Evolutionary conservation across 2,888 invertebrate species (phyloP).

Genomic region (Spodoptera picta): DNA sequence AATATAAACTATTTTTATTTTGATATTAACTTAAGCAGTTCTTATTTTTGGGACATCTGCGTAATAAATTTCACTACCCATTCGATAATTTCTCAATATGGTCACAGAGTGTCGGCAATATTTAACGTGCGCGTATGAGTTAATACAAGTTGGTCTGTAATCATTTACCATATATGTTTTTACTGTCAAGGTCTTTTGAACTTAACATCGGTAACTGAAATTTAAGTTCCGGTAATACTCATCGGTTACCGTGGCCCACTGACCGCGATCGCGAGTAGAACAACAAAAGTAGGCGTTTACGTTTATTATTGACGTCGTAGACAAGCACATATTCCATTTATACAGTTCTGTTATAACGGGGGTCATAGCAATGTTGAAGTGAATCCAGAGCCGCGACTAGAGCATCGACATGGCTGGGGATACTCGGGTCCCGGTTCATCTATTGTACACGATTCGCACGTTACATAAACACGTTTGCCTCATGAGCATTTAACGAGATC

Average conservation of each 20-base stretch:
- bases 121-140: constrained; percentile 25
- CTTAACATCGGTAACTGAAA: constrained; percentile 65
- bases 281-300: constrained; percentile 73
- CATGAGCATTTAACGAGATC: constrained; percentile 35
- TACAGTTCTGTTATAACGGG: constrained; percentile 42
- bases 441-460: constrained; percentile 48
- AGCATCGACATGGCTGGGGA: constrained; percentile 27
- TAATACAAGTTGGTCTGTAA: constrained; percentile 30
- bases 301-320: constrained; percentile 62
- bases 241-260: constrained; percentile 83
- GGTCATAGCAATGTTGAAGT: constrained; percentile 27
- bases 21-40: not conserved
- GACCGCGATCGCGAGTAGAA: constrained; percentile 79
- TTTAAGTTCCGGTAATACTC: constrained; percentile 80
- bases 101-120: constrained; percentile 20
- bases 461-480: constrained; percentile 51
- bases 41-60: constrained; percentile 21
- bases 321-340: constrained; percentile 49
- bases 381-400: constrained; percentile 25
- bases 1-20: not conserved
- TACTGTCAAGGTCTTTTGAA: constrained; percentile 69
- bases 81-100: constrained; percentile 24
- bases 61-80: constrained; percentile 14
- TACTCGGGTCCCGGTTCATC: constrained; percentile 28
- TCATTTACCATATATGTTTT: constrained; percentile 46